These are phyloP conservation scores for Parnassius orleans DNA, from an alignment of 2,888 invertebrate genomes.

Conservation along the genomic window DNA sequence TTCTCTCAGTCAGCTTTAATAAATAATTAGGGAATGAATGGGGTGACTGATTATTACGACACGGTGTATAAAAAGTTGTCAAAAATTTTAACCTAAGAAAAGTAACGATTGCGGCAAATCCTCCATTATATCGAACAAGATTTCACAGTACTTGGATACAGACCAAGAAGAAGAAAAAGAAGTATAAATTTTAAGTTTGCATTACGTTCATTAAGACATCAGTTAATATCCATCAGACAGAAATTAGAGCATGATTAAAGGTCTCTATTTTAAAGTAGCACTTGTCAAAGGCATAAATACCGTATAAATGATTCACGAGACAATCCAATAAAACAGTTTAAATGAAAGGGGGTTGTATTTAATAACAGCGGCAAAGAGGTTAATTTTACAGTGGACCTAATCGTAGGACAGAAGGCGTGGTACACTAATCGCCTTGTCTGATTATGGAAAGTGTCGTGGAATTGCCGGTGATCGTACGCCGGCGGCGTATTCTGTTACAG, in stretches of 20 bases:
- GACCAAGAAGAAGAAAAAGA: too few species aligned
- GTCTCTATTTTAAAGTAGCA: constrained; percentile 21
- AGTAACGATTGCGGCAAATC: too few species aligned
- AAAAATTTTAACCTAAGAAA: too few species aligned
- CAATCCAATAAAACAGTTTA: constrained; percentile 33
- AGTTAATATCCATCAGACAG: neutral
- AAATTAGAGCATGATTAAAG: constrained; percentile 20
- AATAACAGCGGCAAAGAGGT: constrained; percentile 37
- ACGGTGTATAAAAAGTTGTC: too few species aligned
- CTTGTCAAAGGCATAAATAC: constrained; percentile 26
- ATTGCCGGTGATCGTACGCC: constrained; percentile 35
- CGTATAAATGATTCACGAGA: constrained; percentile 30
- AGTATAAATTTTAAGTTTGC: neutral
- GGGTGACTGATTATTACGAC: too few species aligned
- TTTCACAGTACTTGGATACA: too few species aligned
- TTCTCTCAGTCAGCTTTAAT: too few species aligned
- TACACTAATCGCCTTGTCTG: constrained; percentile 36
- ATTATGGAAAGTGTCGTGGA: constrained; percentile 51
- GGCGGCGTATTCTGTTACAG: constrained; percentile 4
- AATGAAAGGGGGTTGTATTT: constrained; percentile 37
- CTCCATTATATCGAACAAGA: too few species aligned
- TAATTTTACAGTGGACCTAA: constrained; percentile 40
- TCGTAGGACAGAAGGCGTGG: constrained; percentile 30
- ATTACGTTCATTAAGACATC: constrained; percentile 9
- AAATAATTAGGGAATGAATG: too few species aligned